Base-by-base conservation (phyloP, 2,888 invertebrate genomes). In the Nomada goodeniana region DNA sequence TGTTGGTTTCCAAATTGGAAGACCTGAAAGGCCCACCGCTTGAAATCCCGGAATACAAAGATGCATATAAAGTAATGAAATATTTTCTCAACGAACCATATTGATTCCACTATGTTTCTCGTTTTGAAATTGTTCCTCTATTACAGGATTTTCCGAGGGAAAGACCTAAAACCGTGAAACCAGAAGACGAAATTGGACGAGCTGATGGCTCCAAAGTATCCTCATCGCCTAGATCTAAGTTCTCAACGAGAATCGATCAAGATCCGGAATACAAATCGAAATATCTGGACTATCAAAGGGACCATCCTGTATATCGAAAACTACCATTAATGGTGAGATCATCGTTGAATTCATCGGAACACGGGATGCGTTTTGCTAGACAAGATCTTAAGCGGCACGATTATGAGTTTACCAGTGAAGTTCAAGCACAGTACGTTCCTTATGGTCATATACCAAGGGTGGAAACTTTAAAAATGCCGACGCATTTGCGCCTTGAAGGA, bases 141-240 rank as follows among this genome's bases (percentile, higher is more conserved):
- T 71, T 53, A 0, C 90, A 94, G 90, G 93, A 94, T 86, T 94
- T 94, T 85, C 95, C 95, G 11, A 92, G 95, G 63, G 94, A 94
- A 81, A 91, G 95, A 53, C 94, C 95, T 2, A 91, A 89, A 42
- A 80, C 94, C 26, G 88, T 91, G 74, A 94, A 92, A 80, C 94
- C 95, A 9, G 92, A 92, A 26, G 90, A 91, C 59, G 92, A 92
- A 68, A 93, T 93, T 36, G 93, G 93, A 47, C 89, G 91, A 63
- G 91, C 93, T 0, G 93, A 93, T 55, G 93, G 93, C 10, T 90
- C 92, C 0, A 93, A 93, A 47, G 69, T 93, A 4, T 57, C 85
- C 11, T 84, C 90, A 0, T 87, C 85, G 20, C 89, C 90, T 3
- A 76, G 82, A 23, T 87, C 86, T 0, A 91, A 86, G 82, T 92